These are phyloP conservation scores for Hesperia comma DNA, from an alignment of 2,888 invertebrate species.

Conservation along the genomic window DNA sequence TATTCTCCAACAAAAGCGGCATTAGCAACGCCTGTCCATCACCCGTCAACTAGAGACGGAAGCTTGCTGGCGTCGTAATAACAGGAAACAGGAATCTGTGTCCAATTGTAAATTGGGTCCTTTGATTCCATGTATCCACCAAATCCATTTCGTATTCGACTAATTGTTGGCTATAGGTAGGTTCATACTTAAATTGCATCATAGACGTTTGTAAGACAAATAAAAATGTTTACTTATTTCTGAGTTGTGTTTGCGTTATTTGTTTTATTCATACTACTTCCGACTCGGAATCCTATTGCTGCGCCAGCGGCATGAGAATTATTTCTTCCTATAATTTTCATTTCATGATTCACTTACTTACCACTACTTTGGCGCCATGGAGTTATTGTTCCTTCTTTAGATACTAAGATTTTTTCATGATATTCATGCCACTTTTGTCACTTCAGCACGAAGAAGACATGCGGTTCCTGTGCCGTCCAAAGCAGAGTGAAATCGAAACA, in stretches of 20 bases:
- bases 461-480: conserved; percentile 67
- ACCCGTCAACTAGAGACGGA: conserved; percentile 44
- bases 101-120: conserved; percentile 43
- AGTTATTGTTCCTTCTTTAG: too few relatives aligned
- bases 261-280: too few relatives aligned
- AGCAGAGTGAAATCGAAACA: conserved; percentile 69
- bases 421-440: not conserved
- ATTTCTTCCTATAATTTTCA: too few relatives aligned
- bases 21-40: conserved; percentile 40
- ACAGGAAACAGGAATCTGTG: conserved; percentile 44
- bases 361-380: too few relatives aligned
- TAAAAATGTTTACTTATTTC: too few relatives aligned
- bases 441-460: conserved; percentile 73
- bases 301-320: too few relatives aligned
- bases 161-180: too few relatives aligned
- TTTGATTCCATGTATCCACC: conserved; percentile 5
- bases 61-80: conserved; percentile 42
- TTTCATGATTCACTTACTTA: too few relatives aligned
- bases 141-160: not conserved
- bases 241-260: too few relatives aligned
- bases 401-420: not conserved
- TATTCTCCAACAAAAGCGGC: conserved; percentile 38
- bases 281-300: too few relatives aligned
- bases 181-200: too few relatives aligned
- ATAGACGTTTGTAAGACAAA: too few relatives aligned